phyloP scores from a whole-genome alignment of 2,888 invertebrate species.

The Synergus umbraculus region DNA sequence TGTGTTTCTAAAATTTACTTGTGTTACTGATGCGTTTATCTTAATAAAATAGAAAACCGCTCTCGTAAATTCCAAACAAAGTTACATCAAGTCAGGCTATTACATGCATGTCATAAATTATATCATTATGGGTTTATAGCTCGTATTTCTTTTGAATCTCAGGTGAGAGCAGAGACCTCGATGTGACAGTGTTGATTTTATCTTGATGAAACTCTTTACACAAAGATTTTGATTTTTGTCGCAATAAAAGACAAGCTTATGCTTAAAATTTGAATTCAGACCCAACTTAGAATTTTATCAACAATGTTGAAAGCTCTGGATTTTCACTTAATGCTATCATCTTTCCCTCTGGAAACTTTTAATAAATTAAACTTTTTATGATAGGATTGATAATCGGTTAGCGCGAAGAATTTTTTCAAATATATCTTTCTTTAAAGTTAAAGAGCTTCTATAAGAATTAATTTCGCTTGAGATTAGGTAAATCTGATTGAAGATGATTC shows the following conservation, averaged over 20 bases:
- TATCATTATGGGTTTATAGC: background rate
- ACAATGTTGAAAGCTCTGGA: too few relatives aligned
- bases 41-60: slow-evolving; percentile 16
- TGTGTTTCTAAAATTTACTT: background rate
- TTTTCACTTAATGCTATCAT: too few relatives aligned
- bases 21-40: background rate
- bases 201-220: slow-evolving; percentile 1
- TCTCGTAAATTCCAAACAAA: background rate
- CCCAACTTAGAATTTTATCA: too few relatives aligned
- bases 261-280: background rate
- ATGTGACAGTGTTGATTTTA: slow-evolving; percentile 28
- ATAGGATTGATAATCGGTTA: too few relatives aligned
- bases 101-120: background rate
- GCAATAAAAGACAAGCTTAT: background rate
- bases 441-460: too few relatives aligned
- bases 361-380: too few relatives aligned
- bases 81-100: background rate
- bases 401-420: too few relatives aligned
- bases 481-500: background rate
- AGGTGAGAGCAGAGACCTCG: background rate
- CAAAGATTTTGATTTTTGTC: background rate
- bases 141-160: background rate
- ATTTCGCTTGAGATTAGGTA: too few relatives aligned
- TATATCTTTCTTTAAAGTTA: too few relatives aligned
- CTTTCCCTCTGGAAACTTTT: too few relatives aligned